Evolutionary conservation across 2,888 invertebrate genomes (phyloP).

Genomic region (Acleris emargana): DNA sequence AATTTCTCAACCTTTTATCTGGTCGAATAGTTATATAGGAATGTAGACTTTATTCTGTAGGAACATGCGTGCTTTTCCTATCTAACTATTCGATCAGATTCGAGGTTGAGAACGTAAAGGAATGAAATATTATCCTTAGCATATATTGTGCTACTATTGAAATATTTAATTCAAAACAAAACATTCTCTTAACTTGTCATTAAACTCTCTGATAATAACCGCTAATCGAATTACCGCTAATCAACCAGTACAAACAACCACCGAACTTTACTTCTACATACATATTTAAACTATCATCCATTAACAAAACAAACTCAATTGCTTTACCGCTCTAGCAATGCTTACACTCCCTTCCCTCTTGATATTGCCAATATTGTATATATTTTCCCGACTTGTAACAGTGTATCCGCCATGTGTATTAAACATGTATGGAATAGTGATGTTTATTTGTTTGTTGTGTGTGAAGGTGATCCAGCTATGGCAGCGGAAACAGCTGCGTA

Average conservation of each 20-base stretch:
- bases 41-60: too few species aligned
- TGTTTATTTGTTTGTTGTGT: conserved; percentile 8
- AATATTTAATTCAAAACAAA: too few species aligned
- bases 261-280: neutral
- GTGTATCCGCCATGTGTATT: neutral
- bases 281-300: too few species aligned
- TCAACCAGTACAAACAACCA: neutral
- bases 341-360: neutral
- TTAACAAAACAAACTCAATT: neutral
- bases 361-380: neutral
- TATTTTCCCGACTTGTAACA: too few species aligned
- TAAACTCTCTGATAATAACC: neutral
- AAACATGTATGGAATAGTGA: neutral
- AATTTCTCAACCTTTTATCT: too few species aligned
- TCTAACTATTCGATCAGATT: too few species aligned
- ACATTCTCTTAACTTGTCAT: neutral
- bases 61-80: too few species aligned
- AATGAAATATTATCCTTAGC: too few species aligned
- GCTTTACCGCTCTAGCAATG: neutral
- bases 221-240: conserved; percentile 3
- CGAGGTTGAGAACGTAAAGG: too few species aligned
- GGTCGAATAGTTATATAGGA: too few species aligned
- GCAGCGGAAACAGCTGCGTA: conserved; percentile 97
- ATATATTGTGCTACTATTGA: too few species aligned
- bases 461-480: conserved; percentile 90